phyloP scores from a whole-genome alignment of 2,797 vertebrate species.

The Muscicapa comitata region DNA sequence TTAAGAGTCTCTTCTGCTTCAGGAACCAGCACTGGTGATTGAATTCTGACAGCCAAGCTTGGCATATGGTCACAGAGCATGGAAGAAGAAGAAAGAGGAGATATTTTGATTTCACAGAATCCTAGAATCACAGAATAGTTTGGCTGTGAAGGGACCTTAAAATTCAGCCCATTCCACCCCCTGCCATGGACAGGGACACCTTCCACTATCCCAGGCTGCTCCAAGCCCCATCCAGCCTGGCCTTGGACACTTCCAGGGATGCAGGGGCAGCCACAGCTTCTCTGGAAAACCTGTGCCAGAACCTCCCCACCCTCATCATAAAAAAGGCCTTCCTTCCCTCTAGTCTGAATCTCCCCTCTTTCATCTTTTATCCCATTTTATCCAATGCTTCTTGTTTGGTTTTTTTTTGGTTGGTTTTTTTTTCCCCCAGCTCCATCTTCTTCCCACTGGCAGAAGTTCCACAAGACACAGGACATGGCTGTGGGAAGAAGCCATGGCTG shows the following conservation, averaged over 20 bases:
- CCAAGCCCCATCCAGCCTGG: fast-evolving
- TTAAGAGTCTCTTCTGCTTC: neutral
- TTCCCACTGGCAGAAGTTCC: neutral
- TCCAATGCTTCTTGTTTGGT: no score
- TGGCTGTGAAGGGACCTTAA: neutral
- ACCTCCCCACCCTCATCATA: fast-evolving
- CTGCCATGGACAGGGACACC: neutral
- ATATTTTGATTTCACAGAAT: neutral
- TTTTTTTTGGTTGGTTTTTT: no score
- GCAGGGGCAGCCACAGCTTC: neutral
- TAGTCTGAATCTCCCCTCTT: neutral
- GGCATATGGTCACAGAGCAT: neutral
- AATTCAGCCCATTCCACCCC: fast-evolving
- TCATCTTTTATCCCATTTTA: neutral
- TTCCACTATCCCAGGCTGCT: fast-evolving
- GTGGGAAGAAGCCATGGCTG: neutral
- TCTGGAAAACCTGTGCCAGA: fast-evolving
- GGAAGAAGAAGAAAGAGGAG: neutral
- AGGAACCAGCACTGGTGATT: neutral
- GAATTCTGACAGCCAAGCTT: neutral
- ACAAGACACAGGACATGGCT: neutral
- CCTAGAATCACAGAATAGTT: neutral
- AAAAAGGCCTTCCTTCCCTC: neutral
- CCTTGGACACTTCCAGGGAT: neutral
- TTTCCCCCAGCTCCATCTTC: neutral